Percentiles rank a stretch among this genome's conserved stretches.
Evolutionary conservation across 2,113 vertebrate species (phyloP).

Genomic region (Podiceps cristatus): DNA sequence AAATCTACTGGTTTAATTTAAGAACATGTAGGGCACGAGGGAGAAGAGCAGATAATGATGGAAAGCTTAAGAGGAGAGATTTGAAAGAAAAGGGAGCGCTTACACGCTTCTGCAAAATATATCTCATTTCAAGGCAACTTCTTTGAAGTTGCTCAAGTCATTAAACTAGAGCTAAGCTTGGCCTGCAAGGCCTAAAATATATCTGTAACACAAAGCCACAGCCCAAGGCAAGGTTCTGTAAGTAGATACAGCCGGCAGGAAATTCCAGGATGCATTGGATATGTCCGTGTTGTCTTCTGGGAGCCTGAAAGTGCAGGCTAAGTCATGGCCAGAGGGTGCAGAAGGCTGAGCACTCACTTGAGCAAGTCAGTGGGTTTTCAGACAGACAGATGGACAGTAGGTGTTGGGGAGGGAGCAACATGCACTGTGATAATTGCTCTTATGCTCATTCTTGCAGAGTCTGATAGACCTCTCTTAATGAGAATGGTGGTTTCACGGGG

Average conservation of each 20-base stretch:
- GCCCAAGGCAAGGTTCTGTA: neutral
- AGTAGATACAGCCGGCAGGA: neutral
- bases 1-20: constrained; percentile 4
- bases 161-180: neutral
- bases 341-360: neutral
- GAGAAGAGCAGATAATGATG: neutral
- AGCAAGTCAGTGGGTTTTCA: fast-evolving
- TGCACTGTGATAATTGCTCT: neutral
- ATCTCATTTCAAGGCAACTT: neutral
- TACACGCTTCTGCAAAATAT: neutral
- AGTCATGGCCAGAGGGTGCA: neutral
- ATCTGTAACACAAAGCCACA: neutral
- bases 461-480: neutral
- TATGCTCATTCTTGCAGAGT: neutral
- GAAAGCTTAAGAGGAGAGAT: neutral
- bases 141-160: constrained; percentile 21
- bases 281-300: neutral
- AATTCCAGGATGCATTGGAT: neutral
- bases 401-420: neutral
- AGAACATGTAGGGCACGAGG: neutral
- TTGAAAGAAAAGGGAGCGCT: neutral
- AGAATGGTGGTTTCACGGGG: neutral
- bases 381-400: neutral
- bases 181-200: neutral
- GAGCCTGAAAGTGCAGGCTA: neutral